Percentiles rank a stretch among this genome's conserved stretches.
These are phyloP conservation scores for Panopea generosa DNA, from an alignment of 2,888 invertebrate species.

Conservation along the genomic window DNA sequence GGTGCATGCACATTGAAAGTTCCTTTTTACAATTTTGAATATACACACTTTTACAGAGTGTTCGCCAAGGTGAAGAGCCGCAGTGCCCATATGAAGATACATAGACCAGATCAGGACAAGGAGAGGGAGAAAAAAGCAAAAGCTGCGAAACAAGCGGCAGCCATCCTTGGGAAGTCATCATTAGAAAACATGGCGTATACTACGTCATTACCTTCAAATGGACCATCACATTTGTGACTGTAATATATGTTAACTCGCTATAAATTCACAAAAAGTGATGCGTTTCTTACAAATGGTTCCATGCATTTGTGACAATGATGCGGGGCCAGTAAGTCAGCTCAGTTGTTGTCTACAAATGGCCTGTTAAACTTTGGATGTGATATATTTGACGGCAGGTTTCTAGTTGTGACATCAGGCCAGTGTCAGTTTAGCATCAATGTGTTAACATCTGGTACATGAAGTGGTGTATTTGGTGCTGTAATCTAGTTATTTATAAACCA, in stretches of 20 bases:
- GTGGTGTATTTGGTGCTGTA: too few relatives aligned
- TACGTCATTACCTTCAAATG: constrained; percentile 31
- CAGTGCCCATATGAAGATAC: constrained; percentile 99
- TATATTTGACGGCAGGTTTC: too few relatives aligned
- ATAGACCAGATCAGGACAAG: constrained; percentile 84
- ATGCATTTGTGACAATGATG: too few relatives aligned
- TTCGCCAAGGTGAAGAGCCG: constrained; percentile 99
- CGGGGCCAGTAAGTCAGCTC: not conserved
- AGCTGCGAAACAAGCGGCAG: constrained; percentile 49
- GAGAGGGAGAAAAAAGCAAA: constrained; percentile 58
- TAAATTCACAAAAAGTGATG: too few relatives aligned
- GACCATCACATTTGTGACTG: constrained; percentile 29
- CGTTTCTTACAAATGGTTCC: too few relatives aligned
- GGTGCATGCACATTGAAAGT: too few relatives aligned
- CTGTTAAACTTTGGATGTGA: not conserved
- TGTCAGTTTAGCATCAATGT: too few relatives aligned
- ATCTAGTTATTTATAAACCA: too few relatives aligned
- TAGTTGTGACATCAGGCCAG: too few relatives aligned
- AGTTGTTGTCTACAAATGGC: not conserved
- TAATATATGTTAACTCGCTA: too few relatives aligned
- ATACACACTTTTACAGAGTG: constrained; percentile 89
- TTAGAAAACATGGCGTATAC: constrained; percentile 24
- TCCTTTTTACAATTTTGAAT: too few relatives aligned
- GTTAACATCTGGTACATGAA: too few relatives aligned
- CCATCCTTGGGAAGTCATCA: constrained; percentile 28